Conservation (phyloP, 2,113 vertebrate species). For the Calyptomena viridis region DNA sequence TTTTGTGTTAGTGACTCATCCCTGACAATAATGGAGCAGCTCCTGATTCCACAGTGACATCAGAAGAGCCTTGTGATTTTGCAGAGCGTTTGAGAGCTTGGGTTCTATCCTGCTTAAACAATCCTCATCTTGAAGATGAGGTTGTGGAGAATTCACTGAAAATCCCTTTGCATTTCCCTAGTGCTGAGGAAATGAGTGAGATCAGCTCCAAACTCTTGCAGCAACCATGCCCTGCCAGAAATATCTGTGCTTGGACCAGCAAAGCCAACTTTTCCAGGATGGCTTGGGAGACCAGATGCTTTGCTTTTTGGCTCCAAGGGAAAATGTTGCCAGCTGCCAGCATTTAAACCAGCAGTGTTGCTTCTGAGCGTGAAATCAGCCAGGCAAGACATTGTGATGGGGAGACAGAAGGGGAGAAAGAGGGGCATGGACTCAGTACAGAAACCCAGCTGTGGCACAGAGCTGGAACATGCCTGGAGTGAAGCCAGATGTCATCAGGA, state of each 20-base stretch:
- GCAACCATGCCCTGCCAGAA: not conserved
- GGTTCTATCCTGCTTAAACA: not conserved
- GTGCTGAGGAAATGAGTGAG: not conserved
- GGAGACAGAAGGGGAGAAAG: not conserved
- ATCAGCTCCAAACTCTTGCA: not conserved
- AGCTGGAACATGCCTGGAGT: not conserved
- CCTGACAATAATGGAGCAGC: not conserved
- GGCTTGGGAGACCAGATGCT: not conserved
- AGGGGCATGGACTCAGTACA: accelerated
- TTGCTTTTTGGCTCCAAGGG: not conserved
- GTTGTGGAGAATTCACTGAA: not conserved
- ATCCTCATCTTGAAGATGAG: not conserved
- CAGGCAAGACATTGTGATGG: not conserved
- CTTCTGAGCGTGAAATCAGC: not conserved
- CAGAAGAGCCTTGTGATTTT: not conserved
- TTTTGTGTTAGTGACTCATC: not conserved
- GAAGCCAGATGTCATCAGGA: not conserved
- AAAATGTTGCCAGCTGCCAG: not conserved
- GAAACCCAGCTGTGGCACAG: not conserved
- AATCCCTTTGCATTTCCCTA: not conserved
- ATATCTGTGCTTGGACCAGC: not conserved
- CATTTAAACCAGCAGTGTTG: not conserved
- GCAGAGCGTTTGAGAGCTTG: not conserved
- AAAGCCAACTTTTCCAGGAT: conserved; percentile 7
- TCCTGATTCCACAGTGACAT: not conserved